phyloP scores from a whole-genome alignment of 2,888 invertebrate species.

The Steinernema scapterisci region DNA sequence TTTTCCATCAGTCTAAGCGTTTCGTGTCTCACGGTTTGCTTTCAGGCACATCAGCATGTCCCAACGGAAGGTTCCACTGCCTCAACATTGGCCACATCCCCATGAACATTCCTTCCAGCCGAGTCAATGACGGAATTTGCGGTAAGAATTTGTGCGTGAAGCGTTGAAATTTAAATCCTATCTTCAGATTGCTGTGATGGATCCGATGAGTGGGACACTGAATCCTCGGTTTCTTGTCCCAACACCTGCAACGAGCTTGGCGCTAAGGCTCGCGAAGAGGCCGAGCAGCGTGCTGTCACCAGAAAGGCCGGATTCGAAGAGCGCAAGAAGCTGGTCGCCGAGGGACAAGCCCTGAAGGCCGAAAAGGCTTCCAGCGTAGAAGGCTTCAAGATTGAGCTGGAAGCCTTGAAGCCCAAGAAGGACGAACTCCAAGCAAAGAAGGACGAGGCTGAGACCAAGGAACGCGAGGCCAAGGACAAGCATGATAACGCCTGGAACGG shows the following conservation, averaged over 20 bases:
- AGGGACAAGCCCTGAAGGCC: constrained; percentile 78
- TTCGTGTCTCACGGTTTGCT: constrained; percentile 73
- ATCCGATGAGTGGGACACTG: constrained; percentile 71
- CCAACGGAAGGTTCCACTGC: constrained; percentile 83
- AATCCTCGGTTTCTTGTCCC: constrained; percentile 74
- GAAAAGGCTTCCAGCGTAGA: constrained; percentile 73
- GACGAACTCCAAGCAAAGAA: constrained; percentile 68
- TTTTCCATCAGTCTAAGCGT: constrained; percentile 68
- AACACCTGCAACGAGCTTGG: constrained; percentile 81
- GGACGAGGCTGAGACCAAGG: constrained; percentile 79
- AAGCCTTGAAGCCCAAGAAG: constrained; percentile 77
- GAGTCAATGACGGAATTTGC: constrained; percentile 75
- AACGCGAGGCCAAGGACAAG: constrained; percentile 74
- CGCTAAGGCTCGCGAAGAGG: constrained; percentile 70
- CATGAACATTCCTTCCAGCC: constrained; percentile 79
- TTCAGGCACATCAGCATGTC: constrained; percentile 81
- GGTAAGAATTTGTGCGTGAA: constrained; percentile 37
- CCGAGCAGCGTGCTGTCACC: constrained; percentile 70
- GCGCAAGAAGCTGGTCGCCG: constrained; percentile 77
- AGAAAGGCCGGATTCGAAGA: constrained; percentile 77
- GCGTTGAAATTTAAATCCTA: constrained; percentile 27
- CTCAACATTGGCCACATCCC: constrained; percentile 77
- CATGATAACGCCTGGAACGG: constrained; percentile 70
- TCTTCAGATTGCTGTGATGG: constrained; percentile 76
- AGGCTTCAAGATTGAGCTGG: constrained; percentile 75